These are phyloP conservation scores for Petrolisthes cinctipes DNA, from an alignment of 2,888 invertebrate species.

Conservation along the genomic window DNA sequence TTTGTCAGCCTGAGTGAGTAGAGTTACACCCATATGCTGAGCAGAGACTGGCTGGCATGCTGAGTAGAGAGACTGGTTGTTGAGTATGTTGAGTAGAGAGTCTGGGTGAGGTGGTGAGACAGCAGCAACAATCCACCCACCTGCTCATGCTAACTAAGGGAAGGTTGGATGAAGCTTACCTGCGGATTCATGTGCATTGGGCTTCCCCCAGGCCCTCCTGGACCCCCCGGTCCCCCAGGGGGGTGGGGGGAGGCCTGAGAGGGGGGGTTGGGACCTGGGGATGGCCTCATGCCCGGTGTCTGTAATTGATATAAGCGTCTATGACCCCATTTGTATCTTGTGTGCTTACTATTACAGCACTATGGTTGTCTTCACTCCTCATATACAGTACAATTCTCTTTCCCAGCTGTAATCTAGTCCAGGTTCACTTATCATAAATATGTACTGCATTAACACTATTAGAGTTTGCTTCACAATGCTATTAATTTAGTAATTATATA, in stretches of 20 bases:
- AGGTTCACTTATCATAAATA: slow-evolving; percentile 26
- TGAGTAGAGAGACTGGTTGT: no score
- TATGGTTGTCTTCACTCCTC: slow-evolving; percentile 25
- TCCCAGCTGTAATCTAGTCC: slow-evolving; percentile 39
- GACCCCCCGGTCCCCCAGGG: slow-evolving; percentile 57
- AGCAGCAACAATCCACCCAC: background rate
- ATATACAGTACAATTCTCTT: background rate
- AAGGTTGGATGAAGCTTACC: slow-evolving; percentile 58
- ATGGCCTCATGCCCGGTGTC: slow-evolving; percentile 66
- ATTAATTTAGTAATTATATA: slow-evolving; percentile 11
- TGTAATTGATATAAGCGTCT: slow-evolving; percentile 61
- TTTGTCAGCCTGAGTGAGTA: no score
- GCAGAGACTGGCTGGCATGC: no score
- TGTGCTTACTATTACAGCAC: slow-evolving; percentile 20
- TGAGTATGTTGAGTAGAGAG: background rate
- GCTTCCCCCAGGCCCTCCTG: slow-evolving; percentile 64
- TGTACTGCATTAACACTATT: background rate
- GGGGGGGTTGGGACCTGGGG: slow-evolving; percentile 65
- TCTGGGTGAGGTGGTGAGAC: background rate
- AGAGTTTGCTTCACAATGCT: no score
- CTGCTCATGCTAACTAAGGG: slow-evolving; percentile 46
- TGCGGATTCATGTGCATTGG: slow-evolving; percentile 64
- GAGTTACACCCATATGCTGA: no score
- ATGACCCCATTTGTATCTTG: slow-evolving; percentile 45
- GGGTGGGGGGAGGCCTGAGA: slow-evolving; percentile 66